Conservation (phyloP, 2,113 vertebrate genomes). For the Campylorhamphus procurvoides region DNA sequence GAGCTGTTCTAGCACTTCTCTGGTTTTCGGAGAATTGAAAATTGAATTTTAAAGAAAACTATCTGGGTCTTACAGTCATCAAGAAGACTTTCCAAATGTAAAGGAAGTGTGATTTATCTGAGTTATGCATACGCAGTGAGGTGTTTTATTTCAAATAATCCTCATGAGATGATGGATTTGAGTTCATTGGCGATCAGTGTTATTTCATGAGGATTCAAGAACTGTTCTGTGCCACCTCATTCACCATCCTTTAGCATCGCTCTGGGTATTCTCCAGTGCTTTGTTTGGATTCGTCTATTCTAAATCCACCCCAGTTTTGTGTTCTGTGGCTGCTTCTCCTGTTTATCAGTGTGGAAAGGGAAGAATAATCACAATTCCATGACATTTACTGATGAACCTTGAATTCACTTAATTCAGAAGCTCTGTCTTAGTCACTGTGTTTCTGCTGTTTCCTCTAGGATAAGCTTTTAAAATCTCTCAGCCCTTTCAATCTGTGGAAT, state of each 20-base stretch:
- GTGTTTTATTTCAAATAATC: background rate
- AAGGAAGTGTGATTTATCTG: background rate
- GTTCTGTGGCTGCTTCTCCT: background rate
- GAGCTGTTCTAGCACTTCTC: background rate
- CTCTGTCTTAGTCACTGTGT: background rate
- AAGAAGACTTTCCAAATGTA: background rate
- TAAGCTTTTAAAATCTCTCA: background rate
- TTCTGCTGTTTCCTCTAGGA: constrained; percentile 3
- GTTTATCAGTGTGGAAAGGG: background rate
- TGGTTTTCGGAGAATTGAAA: background rate
- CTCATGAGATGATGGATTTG: background rate
- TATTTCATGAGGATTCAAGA: background rate
- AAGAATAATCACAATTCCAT: background rate
- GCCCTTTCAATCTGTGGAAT: background rate
- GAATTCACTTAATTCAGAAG: constrained; percentile 7
- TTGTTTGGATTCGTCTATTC: background rate
- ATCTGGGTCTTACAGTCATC: background rate
- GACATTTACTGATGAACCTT: background rate
- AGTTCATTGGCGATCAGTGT: background rate
- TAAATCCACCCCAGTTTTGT: background rate
- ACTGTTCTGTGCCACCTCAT: background rate
- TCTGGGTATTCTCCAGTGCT: background rate
- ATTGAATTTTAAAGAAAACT: background rate
- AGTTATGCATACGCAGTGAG: background rate
- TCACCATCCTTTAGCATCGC: background rate